These are phyloP conservation scores for Acanthaster planci DNA, from an alignment of 35 echinoderm and acorn worm genomes.

Conservation along the genomic window DNA sequence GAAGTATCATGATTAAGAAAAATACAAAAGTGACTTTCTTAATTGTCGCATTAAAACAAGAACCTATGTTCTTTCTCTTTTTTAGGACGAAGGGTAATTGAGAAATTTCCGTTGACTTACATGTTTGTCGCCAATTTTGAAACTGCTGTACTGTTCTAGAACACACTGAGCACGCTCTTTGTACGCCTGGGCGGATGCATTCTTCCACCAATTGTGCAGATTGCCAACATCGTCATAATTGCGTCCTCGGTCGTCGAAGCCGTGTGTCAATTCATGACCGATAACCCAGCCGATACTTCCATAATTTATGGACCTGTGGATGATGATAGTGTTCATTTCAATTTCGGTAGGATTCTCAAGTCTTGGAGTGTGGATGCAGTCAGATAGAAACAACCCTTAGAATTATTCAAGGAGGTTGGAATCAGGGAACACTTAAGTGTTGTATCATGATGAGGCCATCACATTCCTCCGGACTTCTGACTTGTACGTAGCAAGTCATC, in stretches of 20 bases:
- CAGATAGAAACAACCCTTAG: too few species aligned
- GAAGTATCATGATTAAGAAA: too few species aligned
- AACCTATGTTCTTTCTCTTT: neutral
- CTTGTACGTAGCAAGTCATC: too few species aligned
- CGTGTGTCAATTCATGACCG: slow-evolving; percentile 93
- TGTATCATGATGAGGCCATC: too few species aligned
- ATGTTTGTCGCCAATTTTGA: slow-evolving; percentile 31
- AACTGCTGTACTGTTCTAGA: slow-evolving; percentile 66
- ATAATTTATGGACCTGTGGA: slow-evolving; percentile 86
- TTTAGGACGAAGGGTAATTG: neutral
- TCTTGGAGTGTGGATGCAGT: too few species aligned
- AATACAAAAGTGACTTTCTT: too few species aligned
- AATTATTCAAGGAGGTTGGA: too few species aligned
- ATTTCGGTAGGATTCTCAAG: too few species aligned
- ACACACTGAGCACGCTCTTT: slow-evolving; percentile 60
- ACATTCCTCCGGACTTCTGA: too few species aligned
- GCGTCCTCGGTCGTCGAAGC: slow-evolving; percentile 83
- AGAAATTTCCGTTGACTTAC: neutral
- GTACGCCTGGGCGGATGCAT: slow-evolving; percentile 44
- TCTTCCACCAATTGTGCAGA: slow-evolving; percentile 88
- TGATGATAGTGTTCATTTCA: too few species aligned
- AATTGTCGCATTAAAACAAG: neutral
- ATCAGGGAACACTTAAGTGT: too few species aligned
- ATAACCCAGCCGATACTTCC: slow-evolving; percentile 82
- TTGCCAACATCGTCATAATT: slow-evolving; percentile 86